Percentiles rank a stretch among this genome's conserved stretches.
Conservation (phyloP, 37 sponge, comb jelly and placozoan genomes). For the Bolinopsis microptera region DNA sequence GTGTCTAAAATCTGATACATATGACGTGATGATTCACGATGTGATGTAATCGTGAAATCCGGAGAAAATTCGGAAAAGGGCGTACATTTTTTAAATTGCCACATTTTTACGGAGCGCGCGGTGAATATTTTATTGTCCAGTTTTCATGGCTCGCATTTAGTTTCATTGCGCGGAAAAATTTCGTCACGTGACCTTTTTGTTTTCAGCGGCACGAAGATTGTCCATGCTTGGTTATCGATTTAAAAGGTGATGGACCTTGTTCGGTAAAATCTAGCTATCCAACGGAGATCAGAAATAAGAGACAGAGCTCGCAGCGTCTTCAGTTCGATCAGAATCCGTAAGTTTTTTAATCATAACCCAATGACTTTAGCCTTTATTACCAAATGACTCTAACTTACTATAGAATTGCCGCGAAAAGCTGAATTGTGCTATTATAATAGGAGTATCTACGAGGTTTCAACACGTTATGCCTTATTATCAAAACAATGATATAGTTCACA, state of each 20-base stretch:
- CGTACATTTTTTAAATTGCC: not conserved
- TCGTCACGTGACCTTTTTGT: not conserved
- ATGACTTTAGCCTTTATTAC: too few relatives aligned
- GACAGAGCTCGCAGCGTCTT: not conserved
- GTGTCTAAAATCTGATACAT: not conserved
- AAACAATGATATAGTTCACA: not conserved
- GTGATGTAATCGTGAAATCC: not conserved
- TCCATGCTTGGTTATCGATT: not conserved
- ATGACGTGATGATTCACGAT: not conserved
- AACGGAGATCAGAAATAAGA: not conserved
- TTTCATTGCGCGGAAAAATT: not conserved
- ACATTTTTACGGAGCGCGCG: not conserved
- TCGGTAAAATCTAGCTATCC: not conserved
- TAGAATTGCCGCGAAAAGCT: too few relatives aligned
- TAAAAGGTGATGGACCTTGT: not conserved
- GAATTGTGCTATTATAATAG: too few relatives aligned
- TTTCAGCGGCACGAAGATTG: not conserved
- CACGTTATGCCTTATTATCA: too few relatives aligned
- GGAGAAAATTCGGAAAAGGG: not conserved
- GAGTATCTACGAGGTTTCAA: too few relatives aligned
- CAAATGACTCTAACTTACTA: too few relatives aligned
- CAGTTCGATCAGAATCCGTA: constrained; percentile 34
- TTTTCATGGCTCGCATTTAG: not conserved
- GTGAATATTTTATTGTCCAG: not conserved
- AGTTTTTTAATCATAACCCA: not conserved